phyloP scores from a whole-genome alignment of 2,113 vertebrate species.

The Mormoops blainvillei region DNA sequence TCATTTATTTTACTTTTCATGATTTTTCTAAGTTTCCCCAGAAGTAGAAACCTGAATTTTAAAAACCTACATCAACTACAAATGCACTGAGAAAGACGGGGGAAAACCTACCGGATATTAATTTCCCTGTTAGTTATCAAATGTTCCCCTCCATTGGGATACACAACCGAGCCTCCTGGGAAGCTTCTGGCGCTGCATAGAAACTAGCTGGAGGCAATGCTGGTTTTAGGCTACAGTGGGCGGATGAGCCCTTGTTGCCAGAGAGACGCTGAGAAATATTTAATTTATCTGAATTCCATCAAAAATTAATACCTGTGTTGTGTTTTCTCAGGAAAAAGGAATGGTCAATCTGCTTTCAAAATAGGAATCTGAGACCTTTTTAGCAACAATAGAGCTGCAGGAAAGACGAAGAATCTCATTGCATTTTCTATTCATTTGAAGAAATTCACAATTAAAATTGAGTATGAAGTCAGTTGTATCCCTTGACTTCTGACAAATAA shows the following conservation, averaged over 20 bases:
- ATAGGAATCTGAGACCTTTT: constrained; percentile 88
- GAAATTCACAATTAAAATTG: neutral
- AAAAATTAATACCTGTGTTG: constrained; percentile 84
- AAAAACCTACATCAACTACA: neutral
- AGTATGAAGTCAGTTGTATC: neutral
- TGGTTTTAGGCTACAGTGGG: neutral
- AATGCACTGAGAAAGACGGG: neutral
- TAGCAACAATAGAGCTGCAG: constrained; percentile 88
- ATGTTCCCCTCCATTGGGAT: neutral
- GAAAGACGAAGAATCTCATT: constrained; percentile 21
- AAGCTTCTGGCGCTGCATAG: neutral
- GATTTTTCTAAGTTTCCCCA: neutral
- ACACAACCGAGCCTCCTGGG: neutral
- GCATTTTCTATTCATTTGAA: neutral
- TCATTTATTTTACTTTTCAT: neutral
- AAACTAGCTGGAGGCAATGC: neutral
- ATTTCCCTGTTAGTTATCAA: neutral
- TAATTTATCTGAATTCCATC: neutral
- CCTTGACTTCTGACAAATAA: neutral
- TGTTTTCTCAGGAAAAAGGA: constrained; percentile 88
- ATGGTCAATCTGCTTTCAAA: constrained; percentile 92
- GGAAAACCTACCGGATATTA: neutral
- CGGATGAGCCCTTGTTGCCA: neutral
- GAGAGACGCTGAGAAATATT: neutral
- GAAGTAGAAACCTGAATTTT: neutral